Conservation (phyloP, 2,113 vertebrate genomes). For the Sorex fumeus region DNA sequence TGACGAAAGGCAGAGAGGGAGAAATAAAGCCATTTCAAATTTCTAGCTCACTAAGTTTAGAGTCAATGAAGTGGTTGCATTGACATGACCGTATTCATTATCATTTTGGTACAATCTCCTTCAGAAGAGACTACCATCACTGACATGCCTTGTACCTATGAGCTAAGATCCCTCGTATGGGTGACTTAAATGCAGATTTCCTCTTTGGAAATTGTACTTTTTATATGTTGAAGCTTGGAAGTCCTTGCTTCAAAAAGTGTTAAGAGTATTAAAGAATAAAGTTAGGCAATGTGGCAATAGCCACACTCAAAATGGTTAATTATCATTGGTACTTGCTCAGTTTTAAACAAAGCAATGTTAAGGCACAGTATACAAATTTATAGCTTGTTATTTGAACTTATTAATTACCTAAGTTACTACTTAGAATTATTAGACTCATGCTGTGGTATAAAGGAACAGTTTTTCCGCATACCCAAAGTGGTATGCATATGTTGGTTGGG, state of each 20-base stretch:
- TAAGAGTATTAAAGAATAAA: neutral
- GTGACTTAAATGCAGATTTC: neutral
- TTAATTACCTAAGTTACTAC: neutral
- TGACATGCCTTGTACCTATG: neutral
- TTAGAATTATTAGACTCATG: neutral
- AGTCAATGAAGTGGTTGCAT: neutral
- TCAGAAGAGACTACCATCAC: neutral
- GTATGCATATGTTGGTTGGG: neutral
- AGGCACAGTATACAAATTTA: neutral
- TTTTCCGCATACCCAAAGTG: neutral
- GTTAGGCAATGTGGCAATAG: neutral
- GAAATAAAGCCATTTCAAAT: neutral
- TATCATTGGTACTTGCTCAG: neutral
- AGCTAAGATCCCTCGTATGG: neutral
- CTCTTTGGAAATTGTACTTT: neutral
- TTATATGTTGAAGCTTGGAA: neutral
- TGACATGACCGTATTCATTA: neutral
- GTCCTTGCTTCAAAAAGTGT: neutral
- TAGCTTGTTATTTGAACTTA: neutral
- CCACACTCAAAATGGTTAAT: constrained; percentile 38
- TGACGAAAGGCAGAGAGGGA: neutral
- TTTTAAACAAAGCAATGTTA: neutral
- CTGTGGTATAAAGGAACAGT: neutral
- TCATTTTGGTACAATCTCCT: neutral
- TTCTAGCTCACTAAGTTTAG: neutral